Evolutionary conservation across 2,113 vertebrate genomes (phyloP), one percentile per base, ranked within the genome.

Genomic region (Carettochelys insculpta): DNA sequence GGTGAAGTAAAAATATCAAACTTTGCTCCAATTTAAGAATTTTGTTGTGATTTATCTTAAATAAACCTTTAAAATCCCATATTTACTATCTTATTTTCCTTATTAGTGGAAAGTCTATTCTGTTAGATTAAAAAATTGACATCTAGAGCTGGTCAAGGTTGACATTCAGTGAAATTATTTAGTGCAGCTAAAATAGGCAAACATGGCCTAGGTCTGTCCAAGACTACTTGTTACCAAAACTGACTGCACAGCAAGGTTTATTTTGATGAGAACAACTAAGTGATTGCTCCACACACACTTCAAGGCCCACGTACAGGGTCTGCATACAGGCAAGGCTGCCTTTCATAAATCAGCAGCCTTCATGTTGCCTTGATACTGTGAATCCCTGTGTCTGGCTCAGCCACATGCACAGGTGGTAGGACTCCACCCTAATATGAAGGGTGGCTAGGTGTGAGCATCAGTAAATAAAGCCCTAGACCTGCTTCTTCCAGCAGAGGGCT

Each of bases 21-120:
- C 47, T 93, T 92, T 75, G 81, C 51, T 83, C 47, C 31, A 91
- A 78, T 90, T 91, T 92, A 95, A 94, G 45, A 95, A n/a, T 2
- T 75, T 93, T 93, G 16, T 38, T 87, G 80, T 87, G 45, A 79
- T 95, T 96, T 95, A 85, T 85, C 81, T 95, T 96, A 94, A 95
- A 71, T 85, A 94, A 45, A 82, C 81, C 27, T 97, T 94, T 91
- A 90, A 95, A 94, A 68, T 85, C 77, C 65, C 10, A 78, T 25
- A 90, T 85, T 78, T 80, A 88, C 34, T 80, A 38, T 82, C 83
- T 65, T 43, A 34, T 84, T 95, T 95, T 94, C 85, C 65, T 84
- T 90, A 80, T 52, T 88, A 94, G 75, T 89, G 41, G 56, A 86
- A 97, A 95, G 71, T 93, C 54, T 90, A 90, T n/a, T 45, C 81